Evolutionary conservation across 2,888 invertebrate genomes (phyloP).

Genomic region (Drosophila paranaensis): DNA sequence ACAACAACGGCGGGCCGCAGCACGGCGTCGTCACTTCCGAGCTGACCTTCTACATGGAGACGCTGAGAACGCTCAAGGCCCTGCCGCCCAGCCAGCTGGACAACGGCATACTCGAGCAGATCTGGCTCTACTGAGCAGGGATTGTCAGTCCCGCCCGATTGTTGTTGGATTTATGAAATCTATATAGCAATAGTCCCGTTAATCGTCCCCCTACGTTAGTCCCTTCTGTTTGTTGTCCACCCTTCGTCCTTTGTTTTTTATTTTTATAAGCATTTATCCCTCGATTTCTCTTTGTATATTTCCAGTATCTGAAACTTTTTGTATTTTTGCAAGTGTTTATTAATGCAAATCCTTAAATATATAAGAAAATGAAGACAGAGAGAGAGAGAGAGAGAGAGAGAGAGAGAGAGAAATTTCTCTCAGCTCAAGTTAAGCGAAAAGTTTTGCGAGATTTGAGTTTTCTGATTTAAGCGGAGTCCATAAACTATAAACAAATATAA

Average conservation of each 20-base stretch:
- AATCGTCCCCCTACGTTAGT: background rate
- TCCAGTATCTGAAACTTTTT: conserved; percentile 17
- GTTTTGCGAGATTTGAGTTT: too few species aligned
- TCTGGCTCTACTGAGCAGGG: conserved; percentile 87
- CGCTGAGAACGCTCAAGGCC: conserved; percentile 91
- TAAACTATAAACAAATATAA: too few species aligned
- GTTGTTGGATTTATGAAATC: conserved; percentile 40
- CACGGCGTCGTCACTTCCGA: conserved; percentile 97
- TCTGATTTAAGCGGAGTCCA: too few species aligned
- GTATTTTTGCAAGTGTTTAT: conserved; percentile 27
- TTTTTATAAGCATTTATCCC: conserved; percentile 32
- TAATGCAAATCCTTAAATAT: conserved; percentile 11
- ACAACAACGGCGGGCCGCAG: conserved; percentile 98
- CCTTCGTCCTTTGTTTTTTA: conserved; percentile 24
- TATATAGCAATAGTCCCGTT: background rate
- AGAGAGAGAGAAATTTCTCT: background rate
- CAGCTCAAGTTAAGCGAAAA: too few species aligned
- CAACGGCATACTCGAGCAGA: conserved; percentile 91
- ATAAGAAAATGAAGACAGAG: background rate
- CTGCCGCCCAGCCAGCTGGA: conserved; percentile 91
- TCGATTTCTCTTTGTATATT: conserved; percentile 14
- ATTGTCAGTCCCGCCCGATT: conserved; percentile 31
- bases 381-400: background rate
- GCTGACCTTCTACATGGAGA: conserved; percentile 95
- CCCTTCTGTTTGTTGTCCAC: background rate